phyloP scores from a whole-genome alignment of 2,113 vertebrate species.

The Crotalus helleri region DNA sequence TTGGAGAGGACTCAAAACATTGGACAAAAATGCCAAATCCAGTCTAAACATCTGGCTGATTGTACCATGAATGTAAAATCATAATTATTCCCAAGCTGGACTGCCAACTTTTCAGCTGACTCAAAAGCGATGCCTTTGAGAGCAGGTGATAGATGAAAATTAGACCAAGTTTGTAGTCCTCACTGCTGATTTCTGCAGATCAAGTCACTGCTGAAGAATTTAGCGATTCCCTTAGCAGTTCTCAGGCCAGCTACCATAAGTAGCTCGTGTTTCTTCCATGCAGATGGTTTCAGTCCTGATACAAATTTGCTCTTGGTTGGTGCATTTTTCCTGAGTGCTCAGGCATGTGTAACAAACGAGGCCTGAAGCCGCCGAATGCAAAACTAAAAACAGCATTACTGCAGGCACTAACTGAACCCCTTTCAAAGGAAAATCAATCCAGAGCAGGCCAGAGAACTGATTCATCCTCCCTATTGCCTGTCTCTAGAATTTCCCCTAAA shows the following conservation, averaged over 20 bases:
- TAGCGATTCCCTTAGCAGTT: not conserved
- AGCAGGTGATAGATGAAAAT: not conserved
- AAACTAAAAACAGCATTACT: not conserved
- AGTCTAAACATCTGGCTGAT: not conserved
- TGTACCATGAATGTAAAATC: not conserved
- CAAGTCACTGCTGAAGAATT: not conserved
- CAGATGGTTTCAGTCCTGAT: not conserved
- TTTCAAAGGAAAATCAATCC: not conserved
- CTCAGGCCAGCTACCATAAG: not conserved
- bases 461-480: not conserved
- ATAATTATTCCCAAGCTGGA: not conserved
- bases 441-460: not conserved
- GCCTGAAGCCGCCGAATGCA: not conserved
- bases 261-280: not conserved
- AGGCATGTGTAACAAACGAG: not conserved
- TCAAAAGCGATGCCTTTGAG: not conserved
- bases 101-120: not conserved
- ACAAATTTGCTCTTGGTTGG: not conserved
- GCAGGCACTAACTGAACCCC: not conserved
- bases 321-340: not conserved
- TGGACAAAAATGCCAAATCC: not conserved
- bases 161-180: not conserved
- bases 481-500: not conserved
- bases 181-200: not conserved
- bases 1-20: not conserved